Evolutionary conservation across 2,888 invertebrate genomes (phyloP).

Genomic region (Apamea epomidion): DNA sequence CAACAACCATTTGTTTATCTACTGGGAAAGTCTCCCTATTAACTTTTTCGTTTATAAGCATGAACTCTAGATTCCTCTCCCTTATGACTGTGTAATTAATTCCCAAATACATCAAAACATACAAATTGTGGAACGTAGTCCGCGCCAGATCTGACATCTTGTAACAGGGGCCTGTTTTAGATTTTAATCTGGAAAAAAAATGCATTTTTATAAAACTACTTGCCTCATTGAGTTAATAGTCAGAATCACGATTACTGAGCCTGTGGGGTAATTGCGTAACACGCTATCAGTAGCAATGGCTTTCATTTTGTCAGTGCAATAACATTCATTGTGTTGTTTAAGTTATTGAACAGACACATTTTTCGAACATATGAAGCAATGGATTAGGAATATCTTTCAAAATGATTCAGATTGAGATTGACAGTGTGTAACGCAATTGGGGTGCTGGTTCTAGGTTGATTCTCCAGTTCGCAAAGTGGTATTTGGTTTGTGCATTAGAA

Average conservation of each 20-base stretch:
- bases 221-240: background rate
- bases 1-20: conserved; percentile 75
- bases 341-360: too few relatives aligned
- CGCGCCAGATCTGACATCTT: conserved; percentile 79
- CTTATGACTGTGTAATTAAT: conserved; percentile 80
- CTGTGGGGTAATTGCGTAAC: too few relatives aligned
- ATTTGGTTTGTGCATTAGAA: background rate
- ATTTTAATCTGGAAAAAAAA: conserved; percentile 77
- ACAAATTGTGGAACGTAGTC: conserved; percentile 78
- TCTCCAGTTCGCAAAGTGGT: background rate
- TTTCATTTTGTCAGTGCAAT: too few relatives aligned
- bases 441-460: background rate
- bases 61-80: conserved; percentile 82
- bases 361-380: too few relatives aligned
- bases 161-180: conserved; percentile 80
- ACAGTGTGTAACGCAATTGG: too few relatives aligned
- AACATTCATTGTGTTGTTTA: too few relatives aligned
- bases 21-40: conserved; percentile 82
- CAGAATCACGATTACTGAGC: background rate
- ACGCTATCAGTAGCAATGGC: too few relatives aligned
- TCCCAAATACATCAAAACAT: conserved; percentile 86
- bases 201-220: background rate
- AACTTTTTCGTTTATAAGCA: conserved; percentile 80
- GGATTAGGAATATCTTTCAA: too few relatives aligned
- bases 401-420: too few relatives aligned